phyloP scores from a whole-genome alignment of 37 sponge, comb jelly and placozoan species.

The Beroe forskalii region DNA sequence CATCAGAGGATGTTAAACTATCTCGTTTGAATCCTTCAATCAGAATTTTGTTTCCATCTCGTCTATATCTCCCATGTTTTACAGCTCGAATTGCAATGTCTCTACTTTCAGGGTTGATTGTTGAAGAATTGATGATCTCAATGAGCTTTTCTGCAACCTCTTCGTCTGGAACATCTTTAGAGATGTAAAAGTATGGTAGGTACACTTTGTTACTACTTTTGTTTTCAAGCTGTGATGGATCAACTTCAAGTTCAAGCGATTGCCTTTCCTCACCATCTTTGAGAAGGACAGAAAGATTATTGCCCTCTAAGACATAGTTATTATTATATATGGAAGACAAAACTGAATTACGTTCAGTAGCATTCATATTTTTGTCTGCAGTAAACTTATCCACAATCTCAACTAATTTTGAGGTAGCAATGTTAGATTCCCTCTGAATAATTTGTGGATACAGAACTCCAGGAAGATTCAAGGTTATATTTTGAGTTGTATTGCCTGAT shows the following conservation, averaged over 20 bases:
- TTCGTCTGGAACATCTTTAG: conserved; percentile 14
- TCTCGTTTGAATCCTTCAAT: conserved; percentile 40
- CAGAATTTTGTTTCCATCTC: conserved; percentile 44
- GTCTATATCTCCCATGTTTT: conserved; percentile 40
- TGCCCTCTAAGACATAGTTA: conserved; percentile 25
- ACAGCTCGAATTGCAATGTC: conserved; percentile 13
- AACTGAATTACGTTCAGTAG: conserved; percentile 12
- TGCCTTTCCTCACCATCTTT: conserved; percentile 14
- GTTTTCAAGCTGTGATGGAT: background rate
- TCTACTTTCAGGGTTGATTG: conserved; percentile 8
- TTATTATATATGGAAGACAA: conserved; percentile 57
- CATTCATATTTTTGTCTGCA: conserved; percentile 19
- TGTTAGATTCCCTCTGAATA: conserved; percentile 55
- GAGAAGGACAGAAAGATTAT: conserved; percentile 42
- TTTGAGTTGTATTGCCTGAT: conserved; percentile 56
- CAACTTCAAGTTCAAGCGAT: conserved; percentile 5
- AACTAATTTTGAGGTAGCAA: conserved; percentile 3
- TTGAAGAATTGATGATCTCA: background rate
- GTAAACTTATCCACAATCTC: conserved; percentile 38
- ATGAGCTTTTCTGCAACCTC: background rate
- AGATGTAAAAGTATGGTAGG: conserved; percentile 32
- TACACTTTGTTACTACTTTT: background rate
- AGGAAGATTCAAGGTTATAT: conserved; percentile 51
- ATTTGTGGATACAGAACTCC: conserved; percentile 55
- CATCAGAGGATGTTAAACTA: conserved; percentile 28